Percentiles rank a stretch among this genome's conserved stretches.
Evolutionary conservation across 92 coral and sea anemone genomes (phyloP).

Genomic region (Micromussa lordhowensis): DNA sequence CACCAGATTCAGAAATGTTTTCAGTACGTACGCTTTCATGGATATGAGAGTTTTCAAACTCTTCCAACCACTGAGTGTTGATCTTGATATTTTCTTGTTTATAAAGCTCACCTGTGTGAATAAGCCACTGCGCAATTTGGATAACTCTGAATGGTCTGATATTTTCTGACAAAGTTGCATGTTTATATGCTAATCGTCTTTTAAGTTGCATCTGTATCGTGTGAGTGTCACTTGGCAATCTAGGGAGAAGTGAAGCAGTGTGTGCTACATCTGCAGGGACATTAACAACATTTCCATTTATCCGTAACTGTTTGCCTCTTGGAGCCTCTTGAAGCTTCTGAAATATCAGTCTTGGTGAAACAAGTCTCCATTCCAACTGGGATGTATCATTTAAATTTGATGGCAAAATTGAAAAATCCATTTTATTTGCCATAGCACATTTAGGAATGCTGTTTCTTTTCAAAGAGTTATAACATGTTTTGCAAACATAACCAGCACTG

Average conservation of each 20-base stretch:
- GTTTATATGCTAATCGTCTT: too few species aligned
- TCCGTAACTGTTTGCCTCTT: constrained; percentile 71
- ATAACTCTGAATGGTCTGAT: constrained; percentile 53
- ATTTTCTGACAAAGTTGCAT: too few species aligned
- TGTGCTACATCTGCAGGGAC: too few species aligned
- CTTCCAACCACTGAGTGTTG: constrained; percentile 59
- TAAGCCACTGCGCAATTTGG: constrained; percentile 63
- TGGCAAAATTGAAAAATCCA: constrained; percentile 30
- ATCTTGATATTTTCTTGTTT: constrained; percentile 57
- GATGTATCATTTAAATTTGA: constrained; percentile 27
- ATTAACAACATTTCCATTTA: constrained; percentile 44
- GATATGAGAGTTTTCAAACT: constrained; percentile 23
- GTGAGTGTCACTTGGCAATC: not conserved
- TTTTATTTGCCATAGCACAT: constrained; percentile 33
- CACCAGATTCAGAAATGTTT: constrained; percentile 23
- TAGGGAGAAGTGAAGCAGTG: too few species aligned
- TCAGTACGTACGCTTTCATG: constrained; percentile 26
- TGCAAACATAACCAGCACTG: constrained; percentile 63
- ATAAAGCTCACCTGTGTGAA: constrained; percentile 65
- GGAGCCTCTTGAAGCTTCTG: constrained; percentile 70
- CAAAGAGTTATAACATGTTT: constrained; percentile 51
- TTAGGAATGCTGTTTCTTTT: constrained; percentile 53
- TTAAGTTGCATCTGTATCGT: too few species aligned
- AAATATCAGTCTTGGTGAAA: constrained; percentile 41
- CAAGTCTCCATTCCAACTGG: constrained; percentile 37